Evolutionary conservation across 2,888 invertebrate species (phyloP).

Genomic region (Lobophora halterata): DNA sequence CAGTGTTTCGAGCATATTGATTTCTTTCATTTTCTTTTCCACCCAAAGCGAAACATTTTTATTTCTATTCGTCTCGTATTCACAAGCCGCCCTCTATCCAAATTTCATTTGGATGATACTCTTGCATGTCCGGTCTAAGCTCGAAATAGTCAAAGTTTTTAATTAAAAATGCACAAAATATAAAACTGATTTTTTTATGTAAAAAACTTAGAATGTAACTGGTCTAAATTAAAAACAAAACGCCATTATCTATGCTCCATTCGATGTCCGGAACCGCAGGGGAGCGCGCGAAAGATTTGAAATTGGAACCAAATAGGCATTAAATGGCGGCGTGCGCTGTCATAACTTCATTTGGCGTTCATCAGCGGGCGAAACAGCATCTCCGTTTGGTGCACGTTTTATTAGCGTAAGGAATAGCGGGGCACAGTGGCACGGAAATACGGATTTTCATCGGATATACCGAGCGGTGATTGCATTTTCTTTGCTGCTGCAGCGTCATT

Average conservation of each 20-base stretch:
- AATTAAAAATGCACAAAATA: conserved; percentile 28
- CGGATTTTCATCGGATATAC: conserved; percentile 75
- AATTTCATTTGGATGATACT: conserved; percentile 66
- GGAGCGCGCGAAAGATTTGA: conserved; percentile 80
- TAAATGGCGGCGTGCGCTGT: conserved; percentile 83
- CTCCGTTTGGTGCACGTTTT: conserved; percentile 77
- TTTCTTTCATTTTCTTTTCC: conserved; percentile 68
- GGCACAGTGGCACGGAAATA: conserved; percentile 75
- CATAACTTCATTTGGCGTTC: conserved; percentile 80
- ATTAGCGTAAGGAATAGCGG: conserved; percentile 80
- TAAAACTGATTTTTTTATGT: no score
- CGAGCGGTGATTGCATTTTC: conserved; percentile 77
- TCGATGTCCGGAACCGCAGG: conserved; percentile 72
- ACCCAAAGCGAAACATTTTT: conserved; percentile 57
- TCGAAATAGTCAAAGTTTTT: conserved; percentile 35
- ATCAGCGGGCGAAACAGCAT: conserved; percentile 78
- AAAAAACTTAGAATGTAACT: no score
- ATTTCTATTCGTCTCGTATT: conserved; percentile 59
- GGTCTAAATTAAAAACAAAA: no score
- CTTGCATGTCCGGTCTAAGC: conserved; percentile 50
- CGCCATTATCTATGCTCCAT: conserved; percentile 68
- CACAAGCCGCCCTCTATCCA: conserved; percentile 52
- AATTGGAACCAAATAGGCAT: conserved; percentile 84
- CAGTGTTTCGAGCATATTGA: conserved; percentile 59
- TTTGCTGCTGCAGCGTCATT: conserved; percentile 74